Percentiles rank a stretch among this genome's conserved stretches.
Evolutionary conservation across 2,113 vertebrate species (phyloP).

Genomic region (Phalacrocorax brasilianus): DNA sequence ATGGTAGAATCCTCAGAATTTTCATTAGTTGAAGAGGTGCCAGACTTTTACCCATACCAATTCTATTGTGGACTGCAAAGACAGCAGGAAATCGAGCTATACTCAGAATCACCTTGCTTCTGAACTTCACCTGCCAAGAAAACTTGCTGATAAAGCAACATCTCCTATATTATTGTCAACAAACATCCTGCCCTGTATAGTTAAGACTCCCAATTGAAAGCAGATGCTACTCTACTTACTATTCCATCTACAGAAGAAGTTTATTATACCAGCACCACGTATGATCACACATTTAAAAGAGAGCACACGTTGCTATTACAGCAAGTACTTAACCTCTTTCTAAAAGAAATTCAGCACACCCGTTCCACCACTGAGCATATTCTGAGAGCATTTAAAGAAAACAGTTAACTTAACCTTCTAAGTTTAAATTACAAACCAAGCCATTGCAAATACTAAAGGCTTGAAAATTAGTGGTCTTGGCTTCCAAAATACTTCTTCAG

Average conservation of each 20-base stretch:
- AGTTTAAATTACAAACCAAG: neutral
- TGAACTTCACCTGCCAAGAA: neutral
- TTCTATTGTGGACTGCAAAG: neutral
- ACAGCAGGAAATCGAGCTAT: neutral
- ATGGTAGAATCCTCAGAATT: neutral
- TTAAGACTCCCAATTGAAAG: neutral
- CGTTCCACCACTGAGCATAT: neutral
- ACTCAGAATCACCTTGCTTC: neutral
- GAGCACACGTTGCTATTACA: fast-evolving
- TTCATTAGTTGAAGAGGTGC: neutral
- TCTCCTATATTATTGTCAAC: neutral
- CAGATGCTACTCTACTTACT: neutral
- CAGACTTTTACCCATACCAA: neutral
- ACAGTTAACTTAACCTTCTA: neutral
- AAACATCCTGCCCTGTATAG: neutral
- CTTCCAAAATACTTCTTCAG: neutral
- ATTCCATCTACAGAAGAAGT: neutral
- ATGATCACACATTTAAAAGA: neutral
- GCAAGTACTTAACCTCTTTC: neutral
- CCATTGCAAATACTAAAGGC: neutral
- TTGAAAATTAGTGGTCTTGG: neutral
- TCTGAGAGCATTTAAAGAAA: neutral
- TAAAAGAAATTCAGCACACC: neutral
- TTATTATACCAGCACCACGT: neutral
- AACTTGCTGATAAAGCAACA: neutral